These are phyloP conservation scores for Caenorhabditis drosophilae DNA, from an alignment of 2,888 invertebrate species.

Conservation along the genomic window DNA sequence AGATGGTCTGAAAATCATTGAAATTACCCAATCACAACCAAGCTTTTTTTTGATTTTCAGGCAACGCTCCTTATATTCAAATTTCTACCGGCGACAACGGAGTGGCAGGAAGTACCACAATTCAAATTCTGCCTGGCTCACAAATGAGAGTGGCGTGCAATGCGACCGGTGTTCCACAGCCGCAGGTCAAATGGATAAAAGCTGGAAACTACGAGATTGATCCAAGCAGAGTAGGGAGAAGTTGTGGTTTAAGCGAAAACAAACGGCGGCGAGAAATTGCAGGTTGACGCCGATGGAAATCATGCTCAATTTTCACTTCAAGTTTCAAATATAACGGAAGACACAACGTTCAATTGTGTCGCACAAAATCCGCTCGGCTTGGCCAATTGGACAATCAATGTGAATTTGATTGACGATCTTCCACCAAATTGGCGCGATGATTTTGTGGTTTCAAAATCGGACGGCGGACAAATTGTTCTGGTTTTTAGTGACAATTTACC, in stretches of 20 bases:
- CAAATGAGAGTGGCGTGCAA: slow-evolving; percentile 66
- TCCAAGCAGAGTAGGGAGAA: slow-evolving; percentile 60
- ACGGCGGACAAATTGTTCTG: slow-evolving; percentile 58
- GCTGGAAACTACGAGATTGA: slow-evolving; percentile 65
- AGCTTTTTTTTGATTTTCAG: too few species aligned
- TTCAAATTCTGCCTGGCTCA: slow-evolving; percentile 66
- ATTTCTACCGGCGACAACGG: slow-evolving; percentile 66
- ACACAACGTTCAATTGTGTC: slow-evolving; percentile 65
- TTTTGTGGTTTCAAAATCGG: slow-evolving; percentile 59
- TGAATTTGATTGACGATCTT: slow-evolving; percentile 57
- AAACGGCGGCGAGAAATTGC: background rate
- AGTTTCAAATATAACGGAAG: slow-evolving; percentile 66
- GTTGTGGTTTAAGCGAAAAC: too few species aligned
- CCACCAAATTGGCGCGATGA: slow-evolving; percentile 60
- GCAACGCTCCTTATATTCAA: slow-evolving; percentile 64
- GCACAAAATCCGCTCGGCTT: slow-evolving; percentile 66
- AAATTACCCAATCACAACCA: too few species aligned
- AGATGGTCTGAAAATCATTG: too few species aligned
- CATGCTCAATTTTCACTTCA: slow-evolving; percentile 61
- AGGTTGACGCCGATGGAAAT: slow-evolving; percentile 56
- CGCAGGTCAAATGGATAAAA: slow-evolving; percentile 67
- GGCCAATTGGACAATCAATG: slow-evolving; percentile 68
- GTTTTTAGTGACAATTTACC: slow-evolving; percentile 62
- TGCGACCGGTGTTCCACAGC: slow-evolving; percentile 64
- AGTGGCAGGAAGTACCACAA: slow-evolving; percentile 57